These are phyloP conservation scores for Macropis europaea DNA, from an alignment of 2,888 invertebrate genomes.

Conservation along the genomic window DNA sequence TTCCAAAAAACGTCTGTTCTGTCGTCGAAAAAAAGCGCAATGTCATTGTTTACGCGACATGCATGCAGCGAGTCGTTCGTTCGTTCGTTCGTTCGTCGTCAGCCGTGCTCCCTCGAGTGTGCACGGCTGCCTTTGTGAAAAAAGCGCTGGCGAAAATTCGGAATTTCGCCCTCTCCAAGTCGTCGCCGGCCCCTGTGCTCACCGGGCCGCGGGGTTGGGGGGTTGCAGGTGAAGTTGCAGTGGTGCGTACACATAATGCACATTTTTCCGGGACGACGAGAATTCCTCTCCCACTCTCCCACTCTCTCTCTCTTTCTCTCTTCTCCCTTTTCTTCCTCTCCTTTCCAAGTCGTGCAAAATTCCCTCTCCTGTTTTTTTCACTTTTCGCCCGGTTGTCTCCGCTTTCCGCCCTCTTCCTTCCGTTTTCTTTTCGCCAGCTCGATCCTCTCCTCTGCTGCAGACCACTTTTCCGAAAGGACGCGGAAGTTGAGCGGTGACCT, in stretches of 20 bases:
- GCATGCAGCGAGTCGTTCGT: constrained; percentile 2
- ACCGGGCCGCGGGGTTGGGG: not conserved
- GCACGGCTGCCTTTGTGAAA: constrained; percentile 13
- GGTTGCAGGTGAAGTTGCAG: constrained; percentile 34
- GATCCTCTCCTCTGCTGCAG: too few species aligned
- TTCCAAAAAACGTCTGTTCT: constrained; percentile 19
- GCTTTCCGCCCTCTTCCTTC: constrained; percentile 11
- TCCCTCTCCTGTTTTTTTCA: too few species aligned
- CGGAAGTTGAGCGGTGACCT: too few species aligned
- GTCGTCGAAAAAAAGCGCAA: constrained; percentile 18
- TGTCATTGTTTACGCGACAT: constrained; percentile 32
- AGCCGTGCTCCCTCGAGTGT: constrained; percentile 13
- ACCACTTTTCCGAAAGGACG: too few species aligned
- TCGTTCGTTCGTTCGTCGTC: constrained; percentile 13
- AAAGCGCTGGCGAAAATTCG: constrained; percentile 44
- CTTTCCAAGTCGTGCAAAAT: constrained; percentile 31
- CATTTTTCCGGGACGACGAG: constrained; percentile 52
- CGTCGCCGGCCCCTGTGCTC: constrained; percentile 16
- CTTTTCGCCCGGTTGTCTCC: too few species aligned
- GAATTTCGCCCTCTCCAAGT: constrained; percentile 45
- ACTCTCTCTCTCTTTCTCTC: constrained; percentile 10
- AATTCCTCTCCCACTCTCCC: constrained; percentile 32
- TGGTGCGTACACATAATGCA: constrained; percentile 49
- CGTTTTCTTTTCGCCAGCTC: too few species aligned
- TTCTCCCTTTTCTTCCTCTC: not conserved